Percentiles rank a stretch among this genome's conserved stretches.
Conservation (phyloP, 2,113 vertebrate genomes). For the Alouatta palliata region DNA sequence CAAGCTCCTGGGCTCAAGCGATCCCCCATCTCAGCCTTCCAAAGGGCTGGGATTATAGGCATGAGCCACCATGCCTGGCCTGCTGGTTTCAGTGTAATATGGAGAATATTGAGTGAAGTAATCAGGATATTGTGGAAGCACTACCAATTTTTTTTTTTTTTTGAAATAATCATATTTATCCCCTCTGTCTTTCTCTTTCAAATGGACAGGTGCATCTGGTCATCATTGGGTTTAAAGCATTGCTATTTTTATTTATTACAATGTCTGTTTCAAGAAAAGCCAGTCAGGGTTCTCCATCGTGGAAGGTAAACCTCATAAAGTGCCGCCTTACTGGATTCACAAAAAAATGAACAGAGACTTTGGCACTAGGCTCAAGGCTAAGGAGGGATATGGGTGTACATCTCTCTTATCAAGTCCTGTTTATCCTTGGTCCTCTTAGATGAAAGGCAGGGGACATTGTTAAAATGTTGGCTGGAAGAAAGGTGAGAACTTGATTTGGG, state of each 20-base stretch:
- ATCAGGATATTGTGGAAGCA: neutral
- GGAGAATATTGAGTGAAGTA: conserved; percentile 19
- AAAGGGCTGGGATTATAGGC: too few relatives aligned
- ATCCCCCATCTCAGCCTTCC: too few relatives aligned
- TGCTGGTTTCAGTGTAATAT: neutral
- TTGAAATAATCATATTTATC: neutral
- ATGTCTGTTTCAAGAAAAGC: neutral
- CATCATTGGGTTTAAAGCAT: neutral
- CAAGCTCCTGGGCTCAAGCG: too few relatives aligned
- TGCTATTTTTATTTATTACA: neutral
- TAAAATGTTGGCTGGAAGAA: conserved; percentile 15
- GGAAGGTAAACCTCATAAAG: neutral
- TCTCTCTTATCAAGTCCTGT: conserved; percentile 7
- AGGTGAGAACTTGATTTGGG: neutral
- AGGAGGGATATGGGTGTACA: neutral
- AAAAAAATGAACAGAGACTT: neutral
- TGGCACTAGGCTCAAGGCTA: neutral
- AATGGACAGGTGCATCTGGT: neutral
- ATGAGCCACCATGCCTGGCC: too few relatives aligned
- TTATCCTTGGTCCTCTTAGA: conserved; percentile 18
- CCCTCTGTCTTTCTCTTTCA: conserved; percentile 22
- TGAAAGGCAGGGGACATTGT: conserved; percentile 37
- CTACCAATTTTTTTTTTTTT: conserved; percentile 21
- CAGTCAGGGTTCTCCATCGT: neutral
- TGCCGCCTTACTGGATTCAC: neutral